These are phyloP conservation scores for Oreochromis aureus DNA, from an alignment of 2,113 vertebrate genomes.

Conservation along the genomic window DNA sequence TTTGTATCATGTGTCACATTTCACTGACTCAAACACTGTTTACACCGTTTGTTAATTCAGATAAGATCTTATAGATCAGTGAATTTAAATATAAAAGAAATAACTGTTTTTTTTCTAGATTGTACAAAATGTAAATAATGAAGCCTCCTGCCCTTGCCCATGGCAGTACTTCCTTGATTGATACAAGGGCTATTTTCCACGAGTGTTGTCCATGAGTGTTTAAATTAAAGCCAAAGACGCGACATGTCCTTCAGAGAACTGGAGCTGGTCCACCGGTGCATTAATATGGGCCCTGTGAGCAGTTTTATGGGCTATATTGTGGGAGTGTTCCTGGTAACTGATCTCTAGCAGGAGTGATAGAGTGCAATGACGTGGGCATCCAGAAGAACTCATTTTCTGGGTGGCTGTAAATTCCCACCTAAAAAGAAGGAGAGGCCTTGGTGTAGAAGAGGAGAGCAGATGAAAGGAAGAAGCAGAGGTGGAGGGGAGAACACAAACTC, in stretches of 20 bases:
- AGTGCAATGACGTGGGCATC: constrained; percentile 49
- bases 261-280: constrained; percentile 11
- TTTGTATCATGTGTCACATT: neutral
- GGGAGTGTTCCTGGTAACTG: constrained; percentile 55
- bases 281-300: constrained; percentile 51
- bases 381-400: constrained; percentile 63
- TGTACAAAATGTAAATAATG: constrained; percentile 5
- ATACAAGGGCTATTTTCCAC: constrained; percentile 17
- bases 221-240: constrained; percentile 56
- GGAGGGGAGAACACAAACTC: neutral
- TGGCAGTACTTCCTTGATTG: constrained; percentile 4
- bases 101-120: neutral
- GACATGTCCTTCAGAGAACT: constrained; percentile 53
- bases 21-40: neutral
- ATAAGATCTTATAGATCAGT: neutral
- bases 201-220: constrained; percentile 34
- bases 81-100: neutral
- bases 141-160: neutral
- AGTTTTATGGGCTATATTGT: constrained; percentile 65
- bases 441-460: neutral
- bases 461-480: neutral
- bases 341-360: constrained; percentile 54
- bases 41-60: neutral
- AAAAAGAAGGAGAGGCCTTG: constrained; percentile 58
- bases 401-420: constrained; percentile 59